phyloP scores from a whole-genome alignment of 2,888 invertebrate genomes.

The Griposia aprilina region DNA sequence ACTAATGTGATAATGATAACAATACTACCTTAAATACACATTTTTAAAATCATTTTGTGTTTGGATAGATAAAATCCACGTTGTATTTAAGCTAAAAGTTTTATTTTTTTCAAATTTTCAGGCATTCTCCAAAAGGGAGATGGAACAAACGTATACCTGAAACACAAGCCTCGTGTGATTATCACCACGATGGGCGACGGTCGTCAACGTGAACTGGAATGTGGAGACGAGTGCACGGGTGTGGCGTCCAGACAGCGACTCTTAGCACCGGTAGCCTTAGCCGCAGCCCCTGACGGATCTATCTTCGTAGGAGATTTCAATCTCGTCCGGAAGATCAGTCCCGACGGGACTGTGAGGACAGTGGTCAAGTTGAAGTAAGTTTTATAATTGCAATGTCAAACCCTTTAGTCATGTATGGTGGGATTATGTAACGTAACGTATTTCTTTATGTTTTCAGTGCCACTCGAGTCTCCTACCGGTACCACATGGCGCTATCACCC shows the following conservation, averaged over 20 bases:
- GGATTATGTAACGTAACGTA: not conserved
- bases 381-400: not conserved
- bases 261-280: conserved; percentile 97
- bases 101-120: conserved; percentile 74
- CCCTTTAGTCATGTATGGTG: not conserved
- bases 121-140: conserved; percentile 99
- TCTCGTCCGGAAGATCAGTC: conserved; percentile 96
- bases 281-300: conserved; percentile 97
- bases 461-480: conserved; percentile 98
- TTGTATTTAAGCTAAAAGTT: not conserved
- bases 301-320: conserved; percentile 99
- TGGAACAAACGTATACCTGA: conserved; percentile 98
- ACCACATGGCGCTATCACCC: conserved; percentile 98
- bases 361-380: conserved; percentile 95
- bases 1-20: conserved; percentile 16
- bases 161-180: conserved; percentile 97
- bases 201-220: conserved; percentile 96
- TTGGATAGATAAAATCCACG: not conserved
- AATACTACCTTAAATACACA: not conserved
- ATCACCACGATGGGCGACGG: conserved; percentile 98
- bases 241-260: conserved; percentile 95
- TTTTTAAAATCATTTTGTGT: not conserved
- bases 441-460: conserved; percentile 91
- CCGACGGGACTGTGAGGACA: conserved; percentile 95
- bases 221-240: conserved; percentile 92